phyloP scores from a whole-genome alignment of 2,797 vertebrate species.

The Bradypus variegatus region DNA sequence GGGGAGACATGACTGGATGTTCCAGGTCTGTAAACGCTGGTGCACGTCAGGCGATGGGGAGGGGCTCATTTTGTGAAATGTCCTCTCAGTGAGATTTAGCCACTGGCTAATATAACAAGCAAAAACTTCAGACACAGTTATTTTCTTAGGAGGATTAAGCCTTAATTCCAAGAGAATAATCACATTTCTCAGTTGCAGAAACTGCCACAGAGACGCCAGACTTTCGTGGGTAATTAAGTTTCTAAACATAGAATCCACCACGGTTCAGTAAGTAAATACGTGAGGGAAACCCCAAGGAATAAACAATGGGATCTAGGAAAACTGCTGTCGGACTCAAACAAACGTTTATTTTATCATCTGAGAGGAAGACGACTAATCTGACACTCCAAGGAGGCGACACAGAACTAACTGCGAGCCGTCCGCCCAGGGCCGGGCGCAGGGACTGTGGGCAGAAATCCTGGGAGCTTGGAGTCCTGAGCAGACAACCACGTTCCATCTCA shows the following conservation, averaged over 20 bases:
- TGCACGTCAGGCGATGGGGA: not conserved
- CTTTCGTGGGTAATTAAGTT: not conserved
- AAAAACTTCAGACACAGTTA: not conserved
- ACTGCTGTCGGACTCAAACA: not conserved
- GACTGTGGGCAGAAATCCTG: not conserved
- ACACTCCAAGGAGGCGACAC: not conserved
- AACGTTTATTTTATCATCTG: not conserved
- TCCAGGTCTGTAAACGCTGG: not conserved
- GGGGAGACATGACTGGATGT: too few species aligned
- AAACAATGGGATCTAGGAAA: not conserved
- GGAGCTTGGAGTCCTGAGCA: not conserved
- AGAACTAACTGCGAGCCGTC: not conserved
- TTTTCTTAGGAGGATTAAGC: not conserved
- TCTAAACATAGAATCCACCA: too few species aligned
- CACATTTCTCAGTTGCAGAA: not conserved
- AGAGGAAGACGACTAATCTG: not conserved
- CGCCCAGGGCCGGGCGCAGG: too few species aligned
- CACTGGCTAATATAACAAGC: not conserved
- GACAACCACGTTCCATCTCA: not conserved
- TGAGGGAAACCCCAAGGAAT: not conserved
- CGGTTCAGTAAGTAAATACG: not conserved
- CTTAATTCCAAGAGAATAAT: not conserved
- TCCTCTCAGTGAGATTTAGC: not conserved
- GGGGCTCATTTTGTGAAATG: not conserved
- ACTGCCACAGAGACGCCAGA: not conserved